Percentiles rank a stretch among this genome's conserved stretches.
Evolutionary conservation across 2,797 vertebrate genomes (phyloP).

Genomic region (Typhlichthys subterraneus): DNA sequence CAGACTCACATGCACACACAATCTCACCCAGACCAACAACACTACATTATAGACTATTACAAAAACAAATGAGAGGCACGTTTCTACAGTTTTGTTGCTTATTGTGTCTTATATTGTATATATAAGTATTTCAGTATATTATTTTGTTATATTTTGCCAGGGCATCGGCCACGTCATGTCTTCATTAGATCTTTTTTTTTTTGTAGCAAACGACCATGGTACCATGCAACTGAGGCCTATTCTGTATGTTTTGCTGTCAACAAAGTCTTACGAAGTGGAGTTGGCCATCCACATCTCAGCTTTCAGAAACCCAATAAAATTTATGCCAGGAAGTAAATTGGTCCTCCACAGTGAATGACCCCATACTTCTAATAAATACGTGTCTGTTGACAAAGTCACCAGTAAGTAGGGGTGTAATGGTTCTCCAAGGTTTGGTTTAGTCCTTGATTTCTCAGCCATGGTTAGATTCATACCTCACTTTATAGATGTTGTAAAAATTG

Average conservation of each 20-base stretch:
- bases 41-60: background rate
- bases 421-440: too few species aligned
- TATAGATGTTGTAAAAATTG: too few species aligned
- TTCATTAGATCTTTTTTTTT: conserved; percentile 23
- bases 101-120: too few species aligned
- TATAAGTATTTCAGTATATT: too few species aligned
- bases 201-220: conserved; percentile 25
- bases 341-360: conserved; percentile 48
- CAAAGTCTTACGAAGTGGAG: conserved; percentile 46
- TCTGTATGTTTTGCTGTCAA: conserved; percentile 44
- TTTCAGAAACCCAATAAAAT: conserved; percentile 65
- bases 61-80: too few species aligned
- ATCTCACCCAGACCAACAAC: background rate
- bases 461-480: too few species aligned
- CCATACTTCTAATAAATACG: conserved; percentile 11
- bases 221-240: conserved; percentile 35
- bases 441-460: too few species aligned
- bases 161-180: conserved; percentile 16
- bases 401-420: too few species aligned
- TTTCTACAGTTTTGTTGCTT: too few species aligned
- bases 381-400: conserved; percentile 6
- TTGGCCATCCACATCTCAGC: conserved; percentile 53
- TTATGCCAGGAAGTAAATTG: conserved; percentile 57
- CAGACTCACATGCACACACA: background rate
- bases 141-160: too few species aligned